Evolutionary conservation across 2,113 vertebrate genomes (phyloP), one percentile per base, ranked within the genome.

Genomic region (Speoplatyrhinus poulsoni): DNA sequence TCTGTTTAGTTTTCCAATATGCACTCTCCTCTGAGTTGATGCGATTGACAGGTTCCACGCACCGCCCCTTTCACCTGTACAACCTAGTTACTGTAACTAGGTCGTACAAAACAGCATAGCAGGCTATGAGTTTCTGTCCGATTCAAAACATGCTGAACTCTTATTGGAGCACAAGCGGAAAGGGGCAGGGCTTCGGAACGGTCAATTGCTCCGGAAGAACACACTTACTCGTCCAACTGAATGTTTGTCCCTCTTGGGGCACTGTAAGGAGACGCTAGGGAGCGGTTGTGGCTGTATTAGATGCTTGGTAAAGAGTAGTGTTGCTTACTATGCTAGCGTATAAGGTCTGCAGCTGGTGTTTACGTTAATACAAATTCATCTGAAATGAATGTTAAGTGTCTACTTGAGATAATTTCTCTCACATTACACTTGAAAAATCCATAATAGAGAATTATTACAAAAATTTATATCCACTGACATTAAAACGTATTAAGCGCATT

Each of bases 181-280:
- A 26, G 26, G 26, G 26, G 26, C 26, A 2, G 2, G 26, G 26
- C 26, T 26, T 26, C 26, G 26, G 26, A 26, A 2, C 12, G 3
- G n/a, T 53, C 52, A 54, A 6, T 54, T 13, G 7, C 52, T 54
- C 52, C 16, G 10, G 52, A 16, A 54, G 52, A 13, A 16, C 13
- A 54, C 13, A n/a, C 52, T 53, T n/a, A 13, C 50, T n/a, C 6
- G 12, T 53, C 50, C 11, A 13, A 63, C 60, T 47, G 70, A 64
- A 63, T 46, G 32, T 55, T 12, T 48, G 58, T 69, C 65, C 73
- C 81, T 81, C 77, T 49, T 70, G 76, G 77, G 82, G 80, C 54
- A 62, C 63, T 75, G 75, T 78, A 82, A 82, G 72, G 55, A 76
- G 76, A 67, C 83, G 77, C 72, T 17, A 48, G 65, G 63, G 63